Conservation (phyloP, 1,140 invertebrate species). For the Drosophila suzukii region DNA sequence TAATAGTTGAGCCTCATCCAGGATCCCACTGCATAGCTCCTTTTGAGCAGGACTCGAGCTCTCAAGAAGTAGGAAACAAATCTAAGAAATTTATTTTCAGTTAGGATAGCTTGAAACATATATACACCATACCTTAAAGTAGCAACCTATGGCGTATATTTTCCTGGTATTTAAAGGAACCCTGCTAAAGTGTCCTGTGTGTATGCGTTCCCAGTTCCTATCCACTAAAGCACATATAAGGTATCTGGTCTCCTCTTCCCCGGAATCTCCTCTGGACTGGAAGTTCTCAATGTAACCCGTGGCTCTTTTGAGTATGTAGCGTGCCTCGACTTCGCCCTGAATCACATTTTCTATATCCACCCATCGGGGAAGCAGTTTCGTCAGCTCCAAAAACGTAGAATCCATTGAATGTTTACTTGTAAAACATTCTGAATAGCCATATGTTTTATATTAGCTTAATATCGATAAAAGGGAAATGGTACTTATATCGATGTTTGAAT, state of each 20-base stretch:
- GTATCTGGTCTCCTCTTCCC: conserved; percentile 75
- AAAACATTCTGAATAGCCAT: not conserved
- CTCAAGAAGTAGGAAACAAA: conserved; percentile 63
- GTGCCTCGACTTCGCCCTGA: conserved; percentile 50
- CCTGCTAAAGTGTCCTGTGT: conserved; percentile 94
- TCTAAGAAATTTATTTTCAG: conserved; percentile 39
- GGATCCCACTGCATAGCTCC: conserved; percentile 56
- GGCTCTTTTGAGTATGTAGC: conserved; percentile 61
- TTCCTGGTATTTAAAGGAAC: conserved; percentile 87
- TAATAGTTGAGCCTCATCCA: conserved; percentile 74
- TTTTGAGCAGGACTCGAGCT: conserved; percentile 38
- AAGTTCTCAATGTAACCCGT: conserved; percentile 14
- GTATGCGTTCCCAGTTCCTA: conserved; percentile 91
- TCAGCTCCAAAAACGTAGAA: conserved; percentile 13
- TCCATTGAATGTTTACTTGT: conserved; percentile 16
- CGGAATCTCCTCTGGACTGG: not conserved
- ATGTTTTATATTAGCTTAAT: not conserved
- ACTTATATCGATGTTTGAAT: not conserved
- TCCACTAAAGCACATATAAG: conserved; percentile 88
- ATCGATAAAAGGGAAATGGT: not conserved
- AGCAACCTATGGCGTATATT: conserved; percentile 87
- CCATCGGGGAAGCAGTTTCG: conserved; percentile 54
- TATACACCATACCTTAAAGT: conserved; percentile 85
- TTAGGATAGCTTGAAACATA: not conserved
- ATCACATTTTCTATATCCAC: conserved; percentile 52